A percentile compares a stretch with the other conserved stretches of the same genome.
phyloP scores from a whole-genome alignment of 2,113 vertebrate genomes.

The Megaleporinus macrocephalus region DNA sequence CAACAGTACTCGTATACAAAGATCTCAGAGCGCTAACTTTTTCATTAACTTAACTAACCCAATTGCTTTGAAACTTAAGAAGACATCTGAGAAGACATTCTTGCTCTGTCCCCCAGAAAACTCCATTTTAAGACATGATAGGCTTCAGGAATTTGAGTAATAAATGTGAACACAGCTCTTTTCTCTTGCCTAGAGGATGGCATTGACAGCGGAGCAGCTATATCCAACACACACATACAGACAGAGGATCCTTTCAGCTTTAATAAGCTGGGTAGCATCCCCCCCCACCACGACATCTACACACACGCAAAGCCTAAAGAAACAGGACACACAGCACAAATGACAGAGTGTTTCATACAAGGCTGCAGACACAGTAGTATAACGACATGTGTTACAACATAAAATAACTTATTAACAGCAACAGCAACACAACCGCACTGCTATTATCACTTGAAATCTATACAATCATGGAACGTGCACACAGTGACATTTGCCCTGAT shows the following conservation, averaged over 20 bases:
- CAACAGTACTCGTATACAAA: background rate
- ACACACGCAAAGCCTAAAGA: background rate
- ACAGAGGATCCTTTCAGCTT: slow-evolving; percentile 78
- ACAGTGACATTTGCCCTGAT: too few species aligned
- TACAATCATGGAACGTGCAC: too few species aligned
- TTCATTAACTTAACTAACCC: too few species aligned
- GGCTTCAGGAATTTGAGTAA: background rate
- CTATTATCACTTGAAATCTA: too few species aligned
- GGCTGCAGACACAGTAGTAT: background rate
- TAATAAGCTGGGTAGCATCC: slow-evolving; percentile 47
- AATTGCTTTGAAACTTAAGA: background rate
- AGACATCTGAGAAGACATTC: background rate
- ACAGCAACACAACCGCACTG: too few species aligned
- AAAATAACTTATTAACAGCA: background rate
- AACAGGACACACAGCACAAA: background rate
- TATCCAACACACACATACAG: slow-evolving; percentile 60
- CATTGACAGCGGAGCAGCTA: slow-evolving; percentile 28
- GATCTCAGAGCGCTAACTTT: too few species aligned
- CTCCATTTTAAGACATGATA: background rate
- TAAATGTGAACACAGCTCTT: background rate
- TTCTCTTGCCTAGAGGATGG: slow-evolving; percentile 34
- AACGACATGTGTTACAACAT: background rate
- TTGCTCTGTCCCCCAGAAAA: background rate
- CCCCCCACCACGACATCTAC: background rate
- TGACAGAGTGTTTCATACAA: background rate